Evolutionary conservation across 2,797 vertebrate species (phyloP), one percentile per base, ranked within the genome.

Genomic region (Pelodytes ibericus): DNA sequence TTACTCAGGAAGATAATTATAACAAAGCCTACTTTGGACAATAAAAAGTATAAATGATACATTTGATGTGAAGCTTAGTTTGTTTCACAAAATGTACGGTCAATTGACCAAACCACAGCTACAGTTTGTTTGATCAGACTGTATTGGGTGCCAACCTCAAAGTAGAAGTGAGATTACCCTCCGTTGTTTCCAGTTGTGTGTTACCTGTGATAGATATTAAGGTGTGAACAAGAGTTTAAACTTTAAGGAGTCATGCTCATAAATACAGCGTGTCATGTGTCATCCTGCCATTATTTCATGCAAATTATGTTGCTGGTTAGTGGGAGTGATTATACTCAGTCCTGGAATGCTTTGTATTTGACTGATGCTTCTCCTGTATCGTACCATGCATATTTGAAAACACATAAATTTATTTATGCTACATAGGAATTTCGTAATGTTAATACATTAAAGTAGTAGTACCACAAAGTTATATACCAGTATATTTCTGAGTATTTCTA

Each of bases 241-340:
- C 29, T 8, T 25, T 1, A 5, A 81, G 4, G 61, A 65, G 20
- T 1, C 81, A 30, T 60, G 57, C 61, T 44, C 65, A 56, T 73
- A 81, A 80, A 18, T 78, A 63, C 65, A 57, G 26, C 29, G 10
- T 13, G 8, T 10, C 20, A n/a, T 62, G n/a, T 22, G 60, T 36
- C 60, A 33, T 27, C 60, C 20, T 22, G 10, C 10, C 22, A 22
- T 36, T 10, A 33, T 36, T 20, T n/a, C 60, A 62, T 33, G 60
- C 20, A 62, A 24, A 62, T 33, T 22, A 10, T 11, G 7, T n/a
- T 62, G 30, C 20, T 16, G 30, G 24, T 62, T 31, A n/a, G 60
- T 62, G 60, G 60, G 60, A 36, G 60, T 62, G 7, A 62, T 31
- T 4, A n/a, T 13, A 62, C 31, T 36, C 30, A 36, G 30, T 30